Evolutionary conservation across 2,888 invertebrate species (phyloP).

Genomic region (Euplexia lucipara): DNA sequence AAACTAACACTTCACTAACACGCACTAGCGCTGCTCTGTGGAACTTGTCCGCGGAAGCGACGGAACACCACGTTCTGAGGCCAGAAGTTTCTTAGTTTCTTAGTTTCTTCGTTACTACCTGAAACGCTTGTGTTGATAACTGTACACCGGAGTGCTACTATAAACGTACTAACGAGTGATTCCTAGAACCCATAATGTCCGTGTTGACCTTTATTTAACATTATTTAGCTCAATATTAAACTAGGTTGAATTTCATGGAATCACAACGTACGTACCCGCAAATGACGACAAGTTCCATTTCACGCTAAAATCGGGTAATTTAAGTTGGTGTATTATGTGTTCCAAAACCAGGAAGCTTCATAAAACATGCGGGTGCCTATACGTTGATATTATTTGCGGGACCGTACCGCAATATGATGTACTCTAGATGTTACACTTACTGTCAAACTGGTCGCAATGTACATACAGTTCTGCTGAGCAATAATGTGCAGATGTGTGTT

Average conservation of each 20-base stretch:
- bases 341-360: neutral
- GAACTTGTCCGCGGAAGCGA: no score
- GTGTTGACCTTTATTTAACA: conserved; percentile 54
- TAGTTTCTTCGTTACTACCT: conserved; percentile 41
- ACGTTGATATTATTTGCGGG: neutral
- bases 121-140: conserved; percentile 41
- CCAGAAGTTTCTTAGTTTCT: no score
- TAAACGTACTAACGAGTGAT: conserved; percentile 55
- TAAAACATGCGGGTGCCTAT: no score
- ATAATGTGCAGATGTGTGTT: conserved; percentile 50
- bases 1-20: no score
- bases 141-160: conserved; percentile 22
- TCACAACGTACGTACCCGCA: conserved; percentile 5
- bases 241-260: conserved; percentile 41
- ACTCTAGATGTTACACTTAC: conserved; percentile 11
- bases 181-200: conserved; percentile 61
- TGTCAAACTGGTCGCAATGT: conserved; percentile 32
- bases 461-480: conserved; percentile 23
- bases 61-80: no score
- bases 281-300: conserved; percentile 2
- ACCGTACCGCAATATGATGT: conserved; percentile 1
- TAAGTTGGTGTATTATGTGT: neutral
- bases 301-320: conserved; percentile 9
- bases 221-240: conserved; percentile 38
- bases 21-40: no score